Base-by-base conservation (phyloP, 2,113 vertebrate species). In the Electrona antarctica region DNA sequence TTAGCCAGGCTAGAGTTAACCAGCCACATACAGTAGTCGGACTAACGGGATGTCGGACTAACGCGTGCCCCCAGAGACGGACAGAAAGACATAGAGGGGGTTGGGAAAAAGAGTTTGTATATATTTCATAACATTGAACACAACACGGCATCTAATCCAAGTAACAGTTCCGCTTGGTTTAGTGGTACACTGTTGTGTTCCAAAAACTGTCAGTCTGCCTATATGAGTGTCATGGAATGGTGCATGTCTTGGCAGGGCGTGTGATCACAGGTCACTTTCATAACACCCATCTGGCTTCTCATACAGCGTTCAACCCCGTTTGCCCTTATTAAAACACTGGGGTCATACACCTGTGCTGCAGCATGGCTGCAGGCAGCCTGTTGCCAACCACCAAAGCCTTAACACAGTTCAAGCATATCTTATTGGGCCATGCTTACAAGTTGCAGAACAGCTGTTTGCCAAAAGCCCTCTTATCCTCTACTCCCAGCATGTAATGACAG, bases 281-380 rank as follows among this genome's bases (percentile, higher is more conserved):
- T 28, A 21, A 54, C 52, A 8, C 11, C 66, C 83, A 80, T 81
- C 80, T 88, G 80, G 73, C 61, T 70, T 67, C 67, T 69, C 67
- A 59, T 60, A 77, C 71, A 64, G 12, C n/a, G 21, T 77, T 77
- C 77, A 77, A 77, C 77, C 73, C 63, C 41, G 1, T 61, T 52
- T 71, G 72, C 29, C 78, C 81, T 82, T 69, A 59, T 82, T 79
- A 89, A 85, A 82, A 54, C 60, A 49, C 1, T 1, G 10, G 12
- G 83, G 82, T 85, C 82, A 80, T n/a, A 55, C 85, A 86, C 72
- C 80, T 81, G 87, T 58, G 62, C 4, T 58, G 50, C 77, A 68
- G 78, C 61, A 21, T 3, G 29, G 60, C 28, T 69, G 67, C 11
- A 54, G 58, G 50, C 58, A 61, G 65, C 3, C 45, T 14, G 4